Base-by-base conservation (phyloP, 2,888 invertebrate species). In the Agonum fuliginosum region DNA sequence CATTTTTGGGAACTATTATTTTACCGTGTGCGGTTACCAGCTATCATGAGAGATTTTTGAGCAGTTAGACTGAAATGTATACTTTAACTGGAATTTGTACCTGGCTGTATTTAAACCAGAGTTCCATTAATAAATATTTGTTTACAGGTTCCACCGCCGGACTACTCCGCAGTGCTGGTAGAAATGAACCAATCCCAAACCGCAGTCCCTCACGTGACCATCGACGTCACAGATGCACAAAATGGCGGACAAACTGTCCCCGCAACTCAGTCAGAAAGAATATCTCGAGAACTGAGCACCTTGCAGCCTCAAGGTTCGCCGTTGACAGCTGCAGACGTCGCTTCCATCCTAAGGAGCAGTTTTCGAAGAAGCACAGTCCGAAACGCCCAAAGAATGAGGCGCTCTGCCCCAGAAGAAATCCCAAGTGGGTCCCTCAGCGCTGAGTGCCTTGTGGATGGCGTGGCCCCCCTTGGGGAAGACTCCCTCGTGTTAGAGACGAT, bases 141-240 rank as follows among this genome's bases (percentile, higher is more conserved):
- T 30, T 62, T 62, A 12, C 86, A 88, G 78, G 88, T 89, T 0
- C 91, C 91, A 3, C 91, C 91, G 0, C 92, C 92, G 0, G 91
- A 91, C 82, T 92, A 92, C 81, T 90, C 90, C 46, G 88, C 90
- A 0, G 91, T 91, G 3, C 85, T 91, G 78, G 89, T 91, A 1
- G 91, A 91, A 83, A 91, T 91, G 88, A 90, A 90, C 81, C 88
- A 88, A 79, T 78, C 83, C 34, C 74, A 80, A 54, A 78, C 83
- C 67, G 77, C 69, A 34, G 74, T 79, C 3, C 65, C 51, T 19
- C 78, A 79, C 17, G 70, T 78, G 12, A 70, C 75, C 4, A 65
- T 78, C 1, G 79, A 78, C 43, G 80, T 81, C n/a, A 78, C 81
- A 0, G 83, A 82, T 78, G 79, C 78, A 62, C 78, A 74, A 79